Percentiles rank a stretch among this genome's conserved stretches.
Evolutionary conservation across 2,888 invertebrate species (phyloP).

Genomic region (Ischnura elegans): DNA sequence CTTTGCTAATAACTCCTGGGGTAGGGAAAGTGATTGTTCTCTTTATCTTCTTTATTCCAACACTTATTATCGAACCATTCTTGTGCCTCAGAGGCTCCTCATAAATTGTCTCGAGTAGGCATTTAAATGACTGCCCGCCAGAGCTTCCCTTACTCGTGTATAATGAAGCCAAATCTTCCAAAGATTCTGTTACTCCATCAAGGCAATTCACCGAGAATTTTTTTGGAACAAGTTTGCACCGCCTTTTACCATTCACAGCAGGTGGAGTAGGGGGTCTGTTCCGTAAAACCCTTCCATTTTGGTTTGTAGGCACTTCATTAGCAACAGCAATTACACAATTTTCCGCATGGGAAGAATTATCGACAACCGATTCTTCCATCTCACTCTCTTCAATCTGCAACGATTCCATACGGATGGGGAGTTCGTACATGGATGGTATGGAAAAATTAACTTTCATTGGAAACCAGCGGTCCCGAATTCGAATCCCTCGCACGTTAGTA

Average conservation of each 20-base stretch:
- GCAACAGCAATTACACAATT: neutral
- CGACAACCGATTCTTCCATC: neutral
- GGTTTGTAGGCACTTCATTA: neutral
- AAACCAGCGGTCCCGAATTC: neutral
- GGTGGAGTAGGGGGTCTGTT: neutral
- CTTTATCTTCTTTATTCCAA: slow-evolving; percentile 81
- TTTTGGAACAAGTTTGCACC: slow-evolving; percentile 42
- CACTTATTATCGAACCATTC: slow-evolving; percentile 77
- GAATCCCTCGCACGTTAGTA: neutral
- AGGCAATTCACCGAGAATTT: neutral
- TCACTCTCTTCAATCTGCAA: slow-evolving; percentile 34
- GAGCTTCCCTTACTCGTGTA: slow-evolving; percentile 10
- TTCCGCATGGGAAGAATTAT: neutral
- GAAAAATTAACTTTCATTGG: neutral
- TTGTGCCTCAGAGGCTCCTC: slow-evolving; percentile 81
- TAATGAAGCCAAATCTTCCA: slow-evolving; percentile 42
- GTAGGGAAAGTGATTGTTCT: slow-evolving; percentile 81
- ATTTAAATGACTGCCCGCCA: slow-evolving; percentile 27
- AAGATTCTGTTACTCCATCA: neutral
- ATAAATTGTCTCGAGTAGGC: slow-evolving; percentile 82
- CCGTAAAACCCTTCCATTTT: slow-evolving; percentile 24
- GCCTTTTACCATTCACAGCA: slow-evolving; percentile 18
- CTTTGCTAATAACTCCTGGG: slow-evolving; percentile 78
- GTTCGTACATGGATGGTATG: slow-evolving; percentile 32
- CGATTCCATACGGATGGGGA: slow-evolving; percentile 25